Evolutionary conservation across 2,888 invertebrate species (phyloP).

Genomic region (Synanthedon tipuliformis): DNA sequence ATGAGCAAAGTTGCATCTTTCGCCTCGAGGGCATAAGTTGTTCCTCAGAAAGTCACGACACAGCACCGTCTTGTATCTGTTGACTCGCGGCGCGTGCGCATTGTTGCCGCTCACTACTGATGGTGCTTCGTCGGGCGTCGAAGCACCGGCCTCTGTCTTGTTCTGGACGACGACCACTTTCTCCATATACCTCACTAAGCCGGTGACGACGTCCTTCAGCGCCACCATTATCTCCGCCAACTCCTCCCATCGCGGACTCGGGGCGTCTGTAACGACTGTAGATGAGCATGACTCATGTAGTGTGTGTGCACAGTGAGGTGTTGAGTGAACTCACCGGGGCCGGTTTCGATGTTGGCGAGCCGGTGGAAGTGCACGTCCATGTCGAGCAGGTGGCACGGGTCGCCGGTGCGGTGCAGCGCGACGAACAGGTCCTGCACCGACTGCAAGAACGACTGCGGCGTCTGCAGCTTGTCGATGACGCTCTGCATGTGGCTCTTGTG

Average conservation of each 20-base stretch:
- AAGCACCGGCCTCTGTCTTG: too few relatives aligned
- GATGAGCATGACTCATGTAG: too few relatives aligned
- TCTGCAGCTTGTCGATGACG: constrained; percentile 86
- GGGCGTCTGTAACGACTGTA: too few relatives aligned
- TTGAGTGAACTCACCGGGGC: constrained; percentile 72
- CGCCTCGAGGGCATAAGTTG: constrained; percentile 83
- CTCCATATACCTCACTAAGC: constrained; percentile 44
- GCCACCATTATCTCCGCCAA: constrained; percentile 47
- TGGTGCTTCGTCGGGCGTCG: too few relatives aligned
- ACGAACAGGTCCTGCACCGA: constrained; percentile 92
- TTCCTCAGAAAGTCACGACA: too few relatives aligned
- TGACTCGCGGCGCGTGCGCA: too few relatives aligned
- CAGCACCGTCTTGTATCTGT: too few relatives aligned
- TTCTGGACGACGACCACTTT: too few relatives aligned
- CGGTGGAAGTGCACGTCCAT: constrained; percentile 85
- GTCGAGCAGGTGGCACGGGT: constrained; percentile 80
- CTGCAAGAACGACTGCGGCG: constrained; percentile 91
- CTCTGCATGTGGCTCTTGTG: constrained; percentile 99
- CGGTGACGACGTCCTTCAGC: constrained; percentile 48
- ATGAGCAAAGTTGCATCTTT: constrained; percentile 92
- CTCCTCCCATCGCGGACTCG: constrained; percentile 47
- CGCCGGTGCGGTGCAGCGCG: constrained; percentile 88
- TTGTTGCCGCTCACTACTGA: too few relatives aligned
- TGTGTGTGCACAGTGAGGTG: too few relatives aligned
- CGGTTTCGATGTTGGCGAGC: constrained; percentile 88